These are phyloP conservation scores for Pica pica DNA, from an alignment of 2,113 vertebrate genomes.

Conservation along the genomic window DNA sequence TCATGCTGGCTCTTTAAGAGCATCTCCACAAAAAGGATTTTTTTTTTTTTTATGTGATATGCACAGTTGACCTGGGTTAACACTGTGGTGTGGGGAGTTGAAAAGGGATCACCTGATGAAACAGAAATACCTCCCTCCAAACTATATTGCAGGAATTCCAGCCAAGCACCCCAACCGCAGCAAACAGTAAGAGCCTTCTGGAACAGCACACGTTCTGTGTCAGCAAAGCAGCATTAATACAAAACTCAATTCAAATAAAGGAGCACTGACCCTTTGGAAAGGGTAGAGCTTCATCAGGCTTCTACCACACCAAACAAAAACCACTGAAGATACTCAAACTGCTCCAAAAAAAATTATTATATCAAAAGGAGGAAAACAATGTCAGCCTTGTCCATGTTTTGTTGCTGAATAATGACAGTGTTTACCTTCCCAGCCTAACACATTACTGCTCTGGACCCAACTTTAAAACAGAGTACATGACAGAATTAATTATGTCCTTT, in stretches of 20 bases:
- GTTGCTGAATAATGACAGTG: slow-evolving; percentile 53
- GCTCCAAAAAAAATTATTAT: slow-evolving; percentile 39
- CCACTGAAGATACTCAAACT: neutral
- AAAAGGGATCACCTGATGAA: slow-evolving; percentile 46
- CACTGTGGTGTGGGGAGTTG: neutral
- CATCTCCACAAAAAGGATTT: neutral
- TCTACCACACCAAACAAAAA: neutral
- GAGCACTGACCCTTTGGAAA: neutral
- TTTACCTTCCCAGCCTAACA: slow-evolving; percentile 54
- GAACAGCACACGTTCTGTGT: slow-evolving; percentile 1
- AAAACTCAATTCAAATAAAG: slow-evolving; percentile 29
- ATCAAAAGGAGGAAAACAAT: slow-evolving; percentile 50
- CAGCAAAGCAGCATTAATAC: neutral
- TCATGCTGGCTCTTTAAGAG: neutral
- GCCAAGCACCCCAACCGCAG: neutral
- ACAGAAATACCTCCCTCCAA: slow-evolving; percentile 2
- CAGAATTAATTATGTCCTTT: slow-evolving; percentile 56
- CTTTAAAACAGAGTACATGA: slow-evolving; percentile 45
- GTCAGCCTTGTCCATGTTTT: neutral
- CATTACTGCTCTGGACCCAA: slow-evolving; percentile 39
- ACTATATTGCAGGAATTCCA: neutral
- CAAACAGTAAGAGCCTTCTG: neutral
- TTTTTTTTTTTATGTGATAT: neutral
- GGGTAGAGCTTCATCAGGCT: neutral
- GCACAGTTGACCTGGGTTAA: neutral